Evolutionary conservation across 2,888 invertebrate genomes (phyloP), one percentile per base, ranked within the genome.

Genomic region (Tetragnatha montana): DNA sequence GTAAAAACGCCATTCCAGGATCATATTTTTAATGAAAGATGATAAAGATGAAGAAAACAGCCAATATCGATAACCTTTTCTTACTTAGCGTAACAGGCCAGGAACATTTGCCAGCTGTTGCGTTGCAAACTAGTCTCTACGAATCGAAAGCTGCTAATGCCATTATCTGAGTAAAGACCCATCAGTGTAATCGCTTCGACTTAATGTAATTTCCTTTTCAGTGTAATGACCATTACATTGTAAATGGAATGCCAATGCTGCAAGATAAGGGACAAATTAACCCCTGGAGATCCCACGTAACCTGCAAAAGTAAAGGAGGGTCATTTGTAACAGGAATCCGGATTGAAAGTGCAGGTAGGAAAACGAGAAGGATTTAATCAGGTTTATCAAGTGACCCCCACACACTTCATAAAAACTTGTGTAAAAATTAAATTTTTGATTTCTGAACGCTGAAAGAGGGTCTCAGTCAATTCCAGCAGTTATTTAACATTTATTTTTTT

Each of bases 231-330:
- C 85, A 35, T 82, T 74, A 71, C 74, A 74, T 79, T 85, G 78
- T 85, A 85, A 85, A 85, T 85, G 85, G 85, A 71, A 71, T 51
- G 71, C 85, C 85, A 51, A 85, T 85, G 85, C 71, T 60, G 49
- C 71, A 51, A 78, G 78, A 85, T 85, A 71, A 51, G 85, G 70
- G 22, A 35, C 17, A 71, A 85, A 85, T 85, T 85, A 85, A 85
- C 82, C 74, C 22, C 22, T 8, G 82, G 51, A 82, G 19, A 19
- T 50, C 7, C 22, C 1, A 19, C 49, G 76, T 19, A 74, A 51
- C 35, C 51, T 74, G 51, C 47, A 60, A 12, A 17, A 60, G 60
- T 60, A n/a, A 35, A 51, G 2, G 74, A 60, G 51, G 73, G 0
- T 6, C 70, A 81, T 78, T 51, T 22, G 60, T 78, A 70, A 71